Percentiles rank a stretch among this genome's conserved stretches.
phyloP scores from a whole-genome alignment of 2,797 vertebrate genomes.

The Dromococcyx pavoninus region DNA sequence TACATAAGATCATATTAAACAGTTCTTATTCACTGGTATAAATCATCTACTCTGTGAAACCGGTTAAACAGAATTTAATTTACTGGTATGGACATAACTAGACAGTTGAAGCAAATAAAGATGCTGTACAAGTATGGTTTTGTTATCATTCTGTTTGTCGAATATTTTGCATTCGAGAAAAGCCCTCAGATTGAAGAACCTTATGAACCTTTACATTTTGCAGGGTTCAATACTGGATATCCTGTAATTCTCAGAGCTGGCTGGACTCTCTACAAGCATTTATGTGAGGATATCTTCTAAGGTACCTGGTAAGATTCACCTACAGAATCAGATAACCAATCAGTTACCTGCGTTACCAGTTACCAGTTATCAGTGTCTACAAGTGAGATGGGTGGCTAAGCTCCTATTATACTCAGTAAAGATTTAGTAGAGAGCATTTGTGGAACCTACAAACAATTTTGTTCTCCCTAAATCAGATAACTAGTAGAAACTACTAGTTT shows the following conservation, averaged over 20 bases:
- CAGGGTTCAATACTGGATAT: neutral
- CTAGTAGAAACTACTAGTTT: neutral
- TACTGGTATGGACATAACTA: neutral
- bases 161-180: neutral
- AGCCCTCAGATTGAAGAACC: rapidly evolving
- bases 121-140: neutral
- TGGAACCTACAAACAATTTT: neutral
- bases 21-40: neutral
- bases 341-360: neutral
- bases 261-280: neutral
- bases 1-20: neutral
- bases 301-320: neutral
- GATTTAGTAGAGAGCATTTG: neutral
- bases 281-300: neutral
- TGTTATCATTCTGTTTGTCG: neutral
- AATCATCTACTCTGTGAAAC: neutral
- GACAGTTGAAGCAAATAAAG: neutral
- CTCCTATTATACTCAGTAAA: neutral
- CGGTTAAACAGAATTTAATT: neutral
- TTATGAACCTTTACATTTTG: neutral
- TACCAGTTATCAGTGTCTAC: neutral
- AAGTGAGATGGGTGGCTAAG: neutral
- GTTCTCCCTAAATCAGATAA: neutral
- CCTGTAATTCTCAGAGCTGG: neutral
- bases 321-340: neutral